phyloP scores from a whole-genome alignment of 2,113 vertebrate genomes.

The Amia ocellicauda region DNA sequence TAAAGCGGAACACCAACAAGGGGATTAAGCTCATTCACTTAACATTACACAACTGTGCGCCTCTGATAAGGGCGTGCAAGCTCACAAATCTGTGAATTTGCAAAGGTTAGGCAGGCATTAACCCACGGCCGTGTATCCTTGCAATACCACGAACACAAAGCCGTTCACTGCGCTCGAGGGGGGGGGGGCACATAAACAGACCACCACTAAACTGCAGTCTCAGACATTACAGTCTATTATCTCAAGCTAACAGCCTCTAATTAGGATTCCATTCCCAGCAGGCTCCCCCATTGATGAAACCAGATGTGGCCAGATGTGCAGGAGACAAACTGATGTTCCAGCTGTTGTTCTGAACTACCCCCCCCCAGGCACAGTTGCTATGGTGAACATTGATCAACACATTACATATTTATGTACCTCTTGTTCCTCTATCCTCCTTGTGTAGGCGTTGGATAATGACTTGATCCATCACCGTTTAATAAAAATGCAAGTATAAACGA shows the following conservation, averaged over 20 bases:
- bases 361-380: conserved; percentile 48
- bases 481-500: too few relatives aligned
- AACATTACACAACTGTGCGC: too few relatives aligned
- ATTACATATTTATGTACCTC: conserved; percentile 32
- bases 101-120: too few relatives aligned
- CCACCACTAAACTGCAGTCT: conserved; percentile 38
- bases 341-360: conserved; percentile 48
- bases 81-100: too few relatives aligned
- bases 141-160: neutral
- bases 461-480: too few relatives aligned
- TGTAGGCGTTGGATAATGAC: too few relatives aligned
- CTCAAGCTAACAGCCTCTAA: conserved; percentile 59
- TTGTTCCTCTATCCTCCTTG: too few relatives aligned
- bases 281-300: conserved; percentile 52
- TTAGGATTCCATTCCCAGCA: conserved; percentile 64
- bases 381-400: conserved; percentile 49
- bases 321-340: conserved; percentile 54
- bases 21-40: too few relatives aligned
- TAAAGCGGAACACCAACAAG: too few relatives aligned
- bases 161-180: neutral
- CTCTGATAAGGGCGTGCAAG: too few relatives aligned
- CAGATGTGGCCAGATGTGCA: conserved; percentile 63
- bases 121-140: too few relatives aligned
- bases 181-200: conserved; percentile 21
- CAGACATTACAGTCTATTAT: conserved; percentile 57